Evolutionary conservation across 2,888 invertebrate species (phyloP).

Genomic region (Drosophila leonis): DNA sequence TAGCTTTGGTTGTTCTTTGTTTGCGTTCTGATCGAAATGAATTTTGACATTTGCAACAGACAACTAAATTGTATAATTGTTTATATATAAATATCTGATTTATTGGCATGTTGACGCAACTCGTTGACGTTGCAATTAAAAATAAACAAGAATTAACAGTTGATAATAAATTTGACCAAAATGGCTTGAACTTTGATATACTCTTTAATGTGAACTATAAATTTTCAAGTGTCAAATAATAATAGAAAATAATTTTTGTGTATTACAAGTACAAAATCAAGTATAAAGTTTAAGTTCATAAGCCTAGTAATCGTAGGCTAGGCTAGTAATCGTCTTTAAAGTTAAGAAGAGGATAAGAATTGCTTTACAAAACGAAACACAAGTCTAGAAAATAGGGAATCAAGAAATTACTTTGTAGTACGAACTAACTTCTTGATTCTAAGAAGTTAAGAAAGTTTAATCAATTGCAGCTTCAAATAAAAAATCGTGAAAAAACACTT

Average conservation of each 20-base stretch:
- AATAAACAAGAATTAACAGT: neutral
- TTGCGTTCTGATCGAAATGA: slow-evolving; percentile 37
- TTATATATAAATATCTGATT: slow-evolving; percentile 8
- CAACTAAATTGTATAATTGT: slow-evolving; percentile 15
- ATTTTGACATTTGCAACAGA: slow-evolving; percentile 53
- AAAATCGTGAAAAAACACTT: too few relatives aligned
- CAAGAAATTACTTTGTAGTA: too few relatives aligned
- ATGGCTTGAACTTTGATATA: neutral
- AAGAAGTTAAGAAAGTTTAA: too few relatives aligned
- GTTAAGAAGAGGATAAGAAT: too few relatives aligned
- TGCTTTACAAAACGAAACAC: too few relatives aligned
- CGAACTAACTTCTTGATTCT: too few relatives aligned
- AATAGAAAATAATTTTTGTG: neutral
- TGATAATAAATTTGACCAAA: neutral
- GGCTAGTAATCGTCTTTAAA: too few relatives aligned
- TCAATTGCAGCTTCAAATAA: too few relatives aligned
- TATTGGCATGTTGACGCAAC: slow-evolving; percentile 42
- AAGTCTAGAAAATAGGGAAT: too few relatives aligned
- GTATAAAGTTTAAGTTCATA: too few relatives aligned
- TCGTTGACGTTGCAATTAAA: slow-evolving; percentile 42
- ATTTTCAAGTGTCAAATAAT: neutral
- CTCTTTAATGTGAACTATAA: neutral
- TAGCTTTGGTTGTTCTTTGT: slow-evolving; percentile 42
- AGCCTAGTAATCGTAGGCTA: too few relatives aligned
- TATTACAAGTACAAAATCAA: neutral